Conservation (phyloP, 2,888 invertebrate genomes). For the Polyploca ridens region DNA sequence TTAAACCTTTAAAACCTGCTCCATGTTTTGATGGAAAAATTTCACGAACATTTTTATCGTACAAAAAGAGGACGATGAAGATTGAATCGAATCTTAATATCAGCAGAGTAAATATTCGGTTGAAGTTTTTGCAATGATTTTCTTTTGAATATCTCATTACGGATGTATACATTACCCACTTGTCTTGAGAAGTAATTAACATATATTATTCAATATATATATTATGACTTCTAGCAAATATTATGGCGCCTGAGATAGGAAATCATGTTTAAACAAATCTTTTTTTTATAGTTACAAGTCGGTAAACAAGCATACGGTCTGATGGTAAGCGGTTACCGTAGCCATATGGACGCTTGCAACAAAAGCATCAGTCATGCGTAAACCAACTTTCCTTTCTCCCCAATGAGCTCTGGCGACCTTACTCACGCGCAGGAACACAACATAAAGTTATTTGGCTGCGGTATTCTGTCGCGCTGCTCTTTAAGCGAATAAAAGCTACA, state of each 20-base stretch:
- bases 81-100: not conserved
- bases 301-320: no score
- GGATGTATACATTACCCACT: not conserved
- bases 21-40: slow-evolving; percentile 27
- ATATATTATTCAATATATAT: not conserved
- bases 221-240: not conserved
- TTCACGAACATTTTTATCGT: slow-evolving; percentile 13
- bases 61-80: not conserved
- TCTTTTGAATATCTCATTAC: slow-evolving; percentile 1
- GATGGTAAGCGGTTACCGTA: no score
- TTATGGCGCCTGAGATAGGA: not conserved
- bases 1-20: slow-evolving; percentile 34
- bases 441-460: no score
- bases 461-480: no score
- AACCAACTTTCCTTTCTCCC: no score
- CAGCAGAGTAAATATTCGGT: not conserved
- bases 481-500: no score
- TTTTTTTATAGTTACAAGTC: no score
- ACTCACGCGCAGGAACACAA: no score
- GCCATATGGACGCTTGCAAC: no score
- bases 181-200: not conserved
- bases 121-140: not conserved
- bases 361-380: no score
- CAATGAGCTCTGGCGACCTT: no score
- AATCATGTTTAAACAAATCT: not conserved